Conservation (phyloP, 1,140 invertebrate species). For the Diorhabda sublineata region DNA sequence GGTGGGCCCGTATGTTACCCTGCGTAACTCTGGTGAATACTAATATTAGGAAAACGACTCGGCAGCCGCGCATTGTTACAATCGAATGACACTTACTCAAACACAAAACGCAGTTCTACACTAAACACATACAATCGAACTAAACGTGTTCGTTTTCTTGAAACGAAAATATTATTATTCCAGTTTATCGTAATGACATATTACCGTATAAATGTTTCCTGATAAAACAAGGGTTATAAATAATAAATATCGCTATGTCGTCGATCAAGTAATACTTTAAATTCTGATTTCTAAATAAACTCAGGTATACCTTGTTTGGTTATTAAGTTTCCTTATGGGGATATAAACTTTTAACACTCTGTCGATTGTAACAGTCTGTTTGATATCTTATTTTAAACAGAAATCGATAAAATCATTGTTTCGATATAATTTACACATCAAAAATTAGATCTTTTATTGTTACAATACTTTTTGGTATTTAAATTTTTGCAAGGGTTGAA, state of each 20-base stretch:
- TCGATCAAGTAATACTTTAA: constrained; percentile 1
- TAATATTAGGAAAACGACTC: constrained; percentile 35
- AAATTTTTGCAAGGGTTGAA: no score
- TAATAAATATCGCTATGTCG: neutral
- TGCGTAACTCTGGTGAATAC: constrained; percentile 29
- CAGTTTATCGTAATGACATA: constrained; percentile 2
- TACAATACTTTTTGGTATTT: no score
- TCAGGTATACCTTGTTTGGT: neutral
- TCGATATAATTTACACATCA: no score
- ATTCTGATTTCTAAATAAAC: constrained; percentile 3
- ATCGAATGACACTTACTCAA: constrained; percentile 9
- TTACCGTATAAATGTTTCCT: neutral
- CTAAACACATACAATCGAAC: neutral
- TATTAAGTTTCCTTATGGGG: no score
- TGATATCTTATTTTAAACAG: no score
- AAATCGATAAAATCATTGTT: no score
- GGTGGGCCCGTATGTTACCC: constrained; percentile 39
- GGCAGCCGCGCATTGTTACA: constrained; percentile 21
- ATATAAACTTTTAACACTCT: no score
- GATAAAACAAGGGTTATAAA: neutral
- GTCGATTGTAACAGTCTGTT: no score
- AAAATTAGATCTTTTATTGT: no score
- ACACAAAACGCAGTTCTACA: constrained; percentile 1
- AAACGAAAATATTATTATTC: constrained; percentile 13
- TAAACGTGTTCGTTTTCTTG: constrained; percentile 8